Base-by-base conservation (phyloP, 1,140 invertebrate species). In the Drosophila prosaltans region DNA sequence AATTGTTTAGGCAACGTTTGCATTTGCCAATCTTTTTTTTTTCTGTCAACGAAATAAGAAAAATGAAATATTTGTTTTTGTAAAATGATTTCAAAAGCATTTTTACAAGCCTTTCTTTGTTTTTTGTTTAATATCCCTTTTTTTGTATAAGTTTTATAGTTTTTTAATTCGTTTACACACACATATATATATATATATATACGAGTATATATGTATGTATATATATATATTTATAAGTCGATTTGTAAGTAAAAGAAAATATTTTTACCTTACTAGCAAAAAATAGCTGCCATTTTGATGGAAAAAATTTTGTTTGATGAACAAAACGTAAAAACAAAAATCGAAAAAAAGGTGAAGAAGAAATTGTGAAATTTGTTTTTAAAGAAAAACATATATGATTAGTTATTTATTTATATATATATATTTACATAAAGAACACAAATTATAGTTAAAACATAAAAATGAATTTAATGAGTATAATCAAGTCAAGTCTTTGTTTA, bases 221-320 rank as follows among this genome's bases (percentile, higher is more conserved):
- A 24, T 68, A 67, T 75, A 66, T 88, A 70, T 80, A 83, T 86
- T 79, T 86, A 86, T 88, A 88, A 88, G 83, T 88, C 83, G 74
- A 84, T 89, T 89, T 69, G 81, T 90, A 84, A 68, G 80, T 90
- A 78, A 80, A 80, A 75, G 91, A 88, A 91, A 91, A 90, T 88
- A 88, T 88, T 79, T 91, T 90, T 88, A 88, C 83, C 90, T 91
- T 91, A 90, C 90, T 91, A 51, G 45, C 45, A 51, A 51, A 91
- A 90, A 90, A 86, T 91, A 91, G 90, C 90, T 91, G 90, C 85
- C 90, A 68, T 85, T 91, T 91, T 36, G 28, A 89, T 91, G 90
- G 91, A 90, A 91, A 90, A 90, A 91, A 88, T 78, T 91, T 70
- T 67, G 21, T 36, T 6, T 6, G 3, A 36, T 6, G 3, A 71